Conservation (phyloP, 2,797 vertebrate species). For the Aeoliscus strigatus region DNA sequence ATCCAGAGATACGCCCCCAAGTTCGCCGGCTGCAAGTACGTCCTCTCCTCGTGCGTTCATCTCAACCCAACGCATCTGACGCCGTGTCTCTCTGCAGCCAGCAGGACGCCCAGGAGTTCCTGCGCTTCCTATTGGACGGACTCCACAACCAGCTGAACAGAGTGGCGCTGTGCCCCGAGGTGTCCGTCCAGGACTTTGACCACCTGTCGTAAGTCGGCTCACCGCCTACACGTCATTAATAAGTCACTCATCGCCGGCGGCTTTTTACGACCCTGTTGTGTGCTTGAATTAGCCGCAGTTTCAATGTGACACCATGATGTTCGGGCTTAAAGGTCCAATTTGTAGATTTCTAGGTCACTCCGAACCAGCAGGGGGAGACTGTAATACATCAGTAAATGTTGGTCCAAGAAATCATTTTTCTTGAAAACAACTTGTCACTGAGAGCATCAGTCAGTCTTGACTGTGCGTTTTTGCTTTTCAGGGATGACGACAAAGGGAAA, state of each 20-base stretch:
- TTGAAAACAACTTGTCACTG: no score
- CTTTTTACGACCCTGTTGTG: no score
- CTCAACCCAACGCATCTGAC: no score
- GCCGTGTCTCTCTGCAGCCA: slow-evolving; percentile 73
- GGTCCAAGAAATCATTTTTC: no score
- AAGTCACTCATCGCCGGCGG: slow-evolving; percentile 18
- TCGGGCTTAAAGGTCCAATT: no score
- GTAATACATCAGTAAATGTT: no score
- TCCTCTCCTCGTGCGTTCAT: neutral
- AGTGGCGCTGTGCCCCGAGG: slow-evolving; percentile 72
- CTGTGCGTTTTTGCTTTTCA: slow-evolving; percentile 42
- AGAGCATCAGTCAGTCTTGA: no score
- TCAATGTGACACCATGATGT: no score
- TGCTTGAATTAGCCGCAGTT: no score
- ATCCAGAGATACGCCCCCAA: slow-evolving; percentile 93
- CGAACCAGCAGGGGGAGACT: no score
- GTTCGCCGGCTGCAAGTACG: slow-evolving; percentile 95
- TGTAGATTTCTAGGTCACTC: no score
- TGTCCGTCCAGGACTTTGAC: slow-evolving; percentile 78
- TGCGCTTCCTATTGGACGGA: slow-evolving; percentile 89
- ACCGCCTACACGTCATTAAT: neutral
- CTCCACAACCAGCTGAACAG: slow-evolving; percentile 93
- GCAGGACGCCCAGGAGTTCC: slow-evolving; percentile 96
- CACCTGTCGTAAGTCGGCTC: slow-evolving; percentile 83
- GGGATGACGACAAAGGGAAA: slow-evolving; percentile 88